Base-by-base conservation (phyloP, 2,888 invertebrate species). In the Linyphia triangularis region DNA sequence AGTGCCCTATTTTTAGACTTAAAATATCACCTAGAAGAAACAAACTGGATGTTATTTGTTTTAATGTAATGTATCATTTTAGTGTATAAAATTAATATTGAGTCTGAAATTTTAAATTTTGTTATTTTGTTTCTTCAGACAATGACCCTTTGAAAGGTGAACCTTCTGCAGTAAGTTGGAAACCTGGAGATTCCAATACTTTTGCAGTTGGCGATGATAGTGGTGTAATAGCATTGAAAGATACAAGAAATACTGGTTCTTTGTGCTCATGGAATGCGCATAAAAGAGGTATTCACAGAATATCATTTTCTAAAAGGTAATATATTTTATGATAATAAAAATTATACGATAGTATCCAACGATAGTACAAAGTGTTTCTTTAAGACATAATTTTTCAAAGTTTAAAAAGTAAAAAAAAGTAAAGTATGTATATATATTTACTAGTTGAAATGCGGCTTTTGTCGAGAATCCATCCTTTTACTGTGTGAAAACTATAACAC, bases 181-280 rank as follows among this genome's bases (percentile, higher is more conserved):
- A 92, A 85, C 92, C 92, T 26, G 90, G 89, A 0, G 89, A 84
- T 57, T 81, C 90, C 16, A 88, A 91, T 77, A 79, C 79, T 51
- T 90, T 92, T 84, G 92, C 91, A 13, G 91, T 94, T 73, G 95
- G 95, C 37, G 93, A 93, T 57, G 93, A 93, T 89, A 92, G 93
- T 78, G 95, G 95, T 19, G 93, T 93, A 88, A 91, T 95, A 30
- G 93, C 93, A 77, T 90, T 94, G 84, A 91, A 94, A 65, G 95
- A 95, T 91, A 92, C 93, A 65, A 92, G 95, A 85, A 93, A 93
- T 40, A 90, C 57, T 10, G 67, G 51, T 7, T 65, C 67, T 6
- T 90, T 30, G 89, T 90, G 24, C 90, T 91, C 83, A 89, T 90
- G 73, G 89, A 81, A 88, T 33, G 91, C 92, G 22, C 92, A 92